Percentiles rank a stretch among this genome's conserved stretches.
Conservation (phyloP, 2,888 invertebrate genomes). For the Melangyna quadrimaculata region DNA sequence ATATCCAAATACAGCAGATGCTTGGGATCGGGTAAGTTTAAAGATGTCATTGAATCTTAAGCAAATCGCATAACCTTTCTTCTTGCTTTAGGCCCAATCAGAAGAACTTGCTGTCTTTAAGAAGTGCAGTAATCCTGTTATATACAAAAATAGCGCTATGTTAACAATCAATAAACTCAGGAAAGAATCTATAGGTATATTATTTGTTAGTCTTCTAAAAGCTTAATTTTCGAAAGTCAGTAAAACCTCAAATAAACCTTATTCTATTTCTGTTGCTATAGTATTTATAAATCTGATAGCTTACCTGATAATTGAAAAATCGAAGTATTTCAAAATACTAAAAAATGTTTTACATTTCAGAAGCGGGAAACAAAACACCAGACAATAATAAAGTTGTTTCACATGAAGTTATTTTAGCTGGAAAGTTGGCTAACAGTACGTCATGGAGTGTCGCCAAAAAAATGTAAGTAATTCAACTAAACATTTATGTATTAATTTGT, state of each 20-base stretch:
- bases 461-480: conserved; percentile 75
- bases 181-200: conserved; percentile 83
- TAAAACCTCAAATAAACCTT: too few relatives aligned
- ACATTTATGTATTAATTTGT: too few relatives aligned
- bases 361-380: conserved; percentile 78
- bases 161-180: conserved; percentile 87
- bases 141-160: conserved; percentile 90
- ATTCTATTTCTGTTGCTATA: too few relatives aligned
- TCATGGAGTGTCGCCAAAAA: conserved; percentile 86
- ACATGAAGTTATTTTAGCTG: conserved; percentile 85
- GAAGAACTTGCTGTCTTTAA: conserved; percentile 89
- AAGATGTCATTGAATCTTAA: background rate
- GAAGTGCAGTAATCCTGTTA: conserved; percentile 87
- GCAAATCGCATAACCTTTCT: background rate
- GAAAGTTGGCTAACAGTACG: conserved; percentile 83
- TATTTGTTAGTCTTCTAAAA: too few relatives aligned
- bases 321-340: background rate
- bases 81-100: conserved; percentile 82
- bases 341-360: conserved; percentile 68
- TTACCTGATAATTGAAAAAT: too few relatives aligned
- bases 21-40: conserved; percentile 84
- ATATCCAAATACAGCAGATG: conserved; percentile 86
- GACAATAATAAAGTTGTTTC: conserved; percentile 82
- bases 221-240: too few relatives aligned
- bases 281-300: too few relatives aligned